Percentiles rank a stretch among this genome's conserved stretches.
Evolutionary conservation across 1,140 invertebrate species (phyloP).

Genomic region (Homalodisca vitripennis): DNA sequence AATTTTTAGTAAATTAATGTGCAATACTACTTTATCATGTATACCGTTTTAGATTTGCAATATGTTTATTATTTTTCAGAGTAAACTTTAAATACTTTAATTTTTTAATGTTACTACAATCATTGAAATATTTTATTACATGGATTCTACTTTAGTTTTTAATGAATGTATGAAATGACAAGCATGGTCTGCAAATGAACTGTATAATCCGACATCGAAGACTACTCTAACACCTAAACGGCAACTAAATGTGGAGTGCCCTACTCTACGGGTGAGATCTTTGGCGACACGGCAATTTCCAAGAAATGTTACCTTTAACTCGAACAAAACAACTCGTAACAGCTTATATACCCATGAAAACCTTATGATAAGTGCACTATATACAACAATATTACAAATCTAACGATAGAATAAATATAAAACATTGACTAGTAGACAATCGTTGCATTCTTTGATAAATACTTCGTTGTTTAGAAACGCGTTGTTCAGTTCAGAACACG

Average conservation of each 20-base stretch:
- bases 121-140: too few species aligned
- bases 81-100: too few species aligned
- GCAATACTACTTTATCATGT: too few species aligned
- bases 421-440: conserved; percentile 19
- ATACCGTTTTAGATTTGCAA: too few species aligned
- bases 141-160: too few species aligned
- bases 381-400: conserved; percentile 9
- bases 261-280: conserved; percentile 17
- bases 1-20: too few species aligned
- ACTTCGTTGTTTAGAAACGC: conserved; percentile 25
- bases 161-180: conserved; percentile 1
- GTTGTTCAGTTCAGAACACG: conserved; percentile 13
- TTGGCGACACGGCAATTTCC: background rate
- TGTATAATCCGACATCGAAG: background rate
- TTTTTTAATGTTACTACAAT: too few species aligned
- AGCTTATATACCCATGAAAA: background rate
- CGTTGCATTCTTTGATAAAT: conserved; percentile 21
- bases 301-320: conserved; percentile 15
- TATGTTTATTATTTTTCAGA: too few species aligned
- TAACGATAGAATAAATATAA: conserved; percentile 1
- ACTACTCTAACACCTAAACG: conserved; percentile 23
- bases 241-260: conserved; percentile 21
- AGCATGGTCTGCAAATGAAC: conserved; percentile 19
- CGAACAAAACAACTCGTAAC: conserved; percentile 1
- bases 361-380: conserved; percentile 24